phyloP scores from a whole-genome alignment of 2,113 vertebrate species.

The Psammodynastes pulverulentus region DNA sequence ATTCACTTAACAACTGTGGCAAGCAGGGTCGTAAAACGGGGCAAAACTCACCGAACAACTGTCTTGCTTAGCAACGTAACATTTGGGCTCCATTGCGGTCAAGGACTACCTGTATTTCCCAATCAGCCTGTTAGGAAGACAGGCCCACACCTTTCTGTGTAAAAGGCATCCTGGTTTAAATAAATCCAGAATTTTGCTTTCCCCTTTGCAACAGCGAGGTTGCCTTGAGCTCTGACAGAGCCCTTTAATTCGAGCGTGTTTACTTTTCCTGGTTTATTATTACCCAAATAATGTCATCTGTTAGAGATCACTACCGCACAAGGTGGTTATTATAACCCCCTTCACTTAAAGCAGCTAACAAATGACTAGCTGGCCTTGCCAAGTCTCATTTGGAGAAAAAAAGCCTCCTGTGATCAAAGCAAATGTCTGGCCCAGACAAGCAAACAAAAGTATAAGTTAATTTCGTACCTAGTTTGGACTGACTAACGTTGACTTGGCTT shows the following conservation, averaged over 20 bases:
- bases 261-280: constrained; percentile 65
- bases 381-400: constrained; percentile 57
- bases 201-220: constrained; percentile 34
- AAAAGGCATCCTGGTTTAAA: constrained; percentile 17
- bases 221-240: constrained; percentile 50
- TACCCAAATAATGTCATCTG: constrained; percentile 66
- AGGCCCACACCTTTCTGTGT: neutral
- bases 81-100: neutral
- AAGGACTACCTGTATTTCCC: neutral
- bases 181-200: constrained; percentile 43
- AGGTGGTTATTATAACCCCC: constrained; percentile 64
- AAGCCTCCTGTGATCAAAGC: constrained; percentile 63
- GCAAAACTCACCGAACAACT: too few species aligned
- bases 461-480: constrained; percentile 63
- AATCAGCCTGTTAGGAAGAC: constrained; percentile 6
- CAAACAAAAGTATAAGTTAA: constrained; percentile 65
- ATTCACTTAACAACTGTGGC: neutral
- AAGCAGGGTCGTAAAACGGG: neutral
- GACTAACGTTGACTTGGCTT: constrained; percentile 63
- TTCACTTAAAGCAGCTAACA: constrained; percentile 57
- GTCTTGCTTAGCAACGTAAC: neutral
- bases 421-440: constrained; percentile 53
- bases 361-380: constrained; percentile 56
- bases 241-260: constrained; percentile 64
- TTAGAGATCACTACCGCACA: constrained; percentile 66